A percentile compares a stretch with the other conserved stretches of the same genome.
These are phyloP conservation scores for Vannuccia rotundouncinata DNA, from an alignment of 2,888 invertebrate species.

Conservation along the genomic window DNA sequence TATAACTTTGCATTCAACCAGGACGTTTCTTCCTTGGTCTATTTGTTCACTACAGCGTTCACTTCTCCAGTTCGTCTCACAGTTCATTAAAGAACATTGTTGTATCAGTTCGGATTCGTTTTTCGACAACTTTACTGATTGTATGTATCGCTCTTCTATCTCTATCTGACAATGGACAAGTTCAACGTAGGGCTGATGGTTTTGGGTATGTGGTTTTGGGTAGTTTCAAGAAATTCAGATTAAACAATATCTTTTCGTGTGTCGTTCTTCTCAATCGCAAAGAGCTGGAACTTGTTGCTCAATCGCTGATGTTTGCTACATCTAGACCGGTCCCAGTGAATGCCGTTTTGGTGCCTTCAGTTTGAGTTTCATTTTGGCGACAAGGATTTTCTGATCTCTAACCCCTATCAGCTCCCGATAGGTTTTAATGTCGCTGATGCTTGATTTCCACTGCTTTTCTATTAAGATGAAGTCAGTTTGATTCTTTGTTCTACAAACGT, in stretches of 20 bases:
- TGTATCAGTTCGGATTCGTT: not conserved
- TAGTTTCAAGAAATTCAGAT: not conserved
- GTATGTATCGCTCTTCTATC: not conserved
- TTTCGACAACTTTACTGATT: not conserved
- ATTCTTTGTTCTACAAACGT: constrained; percentile 11
- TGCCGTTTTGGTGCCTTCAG: constrained; percentile 12
- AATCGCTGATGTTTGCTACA: constrained; percentile 1
- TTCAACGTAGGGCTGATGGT: not conserved
- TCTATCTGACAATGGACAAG: not conserved
- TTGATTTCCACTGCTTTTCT: not conserved
- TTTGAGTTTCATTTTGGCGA: constrained; percentile 24
- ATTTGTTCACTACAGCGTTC: not conserved
- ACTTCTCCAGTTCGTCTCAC: not conserved
- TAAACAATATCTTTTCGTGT: not conserved
- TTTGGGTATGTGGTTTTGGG: not conserved
- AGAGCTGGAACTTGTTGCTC: not conserved
- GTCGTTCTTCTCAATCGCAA: not conserved
- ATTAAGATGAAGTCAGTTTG: constrained; percentile 29
- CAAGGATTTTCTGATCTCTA: constrained; percentile 12
- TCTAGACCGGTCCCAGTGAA: not conserved
- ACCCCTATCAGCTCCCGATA: not conserved
- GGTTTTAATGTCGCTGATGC: constrained; percentile 18
- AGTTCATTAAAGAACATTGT: not conserved
- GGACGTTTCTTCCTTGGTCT: not conserved
- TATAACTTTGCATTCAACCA: constrained; percentile 3